Conservation (phyloP, 2,888 invertebrate species). For the Siphlonurus alternatus region DNA sequence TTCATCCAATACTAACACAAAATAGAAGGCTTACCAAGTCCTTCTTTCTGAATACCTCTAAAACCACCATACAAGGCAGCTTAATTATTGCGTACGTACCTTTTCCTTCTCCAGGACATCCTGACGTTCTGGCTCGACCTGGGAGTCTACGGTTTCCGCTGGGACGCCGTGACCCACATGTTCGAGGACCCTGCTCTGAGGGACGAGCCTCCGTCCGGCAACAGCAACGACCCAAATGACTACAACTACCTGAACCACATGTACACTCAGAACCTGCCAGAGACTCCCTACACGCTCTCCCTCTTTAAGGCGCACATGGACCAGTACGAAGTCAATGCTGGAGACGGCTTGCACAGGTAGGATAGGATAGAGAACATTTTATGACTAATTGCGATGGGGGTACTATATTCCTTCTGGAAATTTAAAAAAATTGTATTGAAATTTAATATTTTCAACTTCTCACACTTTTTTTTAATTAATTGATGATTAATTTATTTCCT, state of each 20-base stretch:
- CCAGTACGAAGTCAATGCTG: neutral
- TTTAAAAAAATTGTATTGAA: too few relatives aligned
- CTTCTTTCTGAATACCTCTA: too few relatives aligned
- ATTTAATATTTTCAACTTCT: too few relatives aligned
- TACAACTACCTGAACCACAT: conserved; percentile 24
- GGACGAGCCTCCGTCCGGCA: conserved; percentile 21
- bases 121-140: conserved; percentile 37
- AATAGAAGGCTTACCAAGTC: too few relatives aligned
- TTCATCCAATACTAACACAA: too few relatives aligned
- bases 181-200: conserved; percentile 19
- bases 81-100: too few relatives aligned
- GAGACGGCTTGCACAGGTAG: neutral
- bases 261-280: conserved; percentile 23
- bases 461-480: too few relatives aligned
- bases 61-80: too few relatives aligned
- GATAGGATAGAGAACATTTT: too few relatives aligned
- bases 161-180: conserved; percentile 28
- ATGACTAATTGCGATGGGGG: too few relatives aligned
- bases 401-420: too few relatives aligned
- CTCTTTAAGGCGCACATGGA: neutral
- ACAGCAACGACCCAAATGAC: conserved; percentile 14
- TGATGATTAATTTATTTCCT: too few relatives aligned
- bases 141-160: conserved; percentile 44
- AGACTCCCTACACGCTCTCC: conserved; percentile 14
- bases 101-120: conserved; percentile 25